Conservation (phyloP, 2,888 invertebrate genomes). For the Coelogynopora nodosa region DNA sequence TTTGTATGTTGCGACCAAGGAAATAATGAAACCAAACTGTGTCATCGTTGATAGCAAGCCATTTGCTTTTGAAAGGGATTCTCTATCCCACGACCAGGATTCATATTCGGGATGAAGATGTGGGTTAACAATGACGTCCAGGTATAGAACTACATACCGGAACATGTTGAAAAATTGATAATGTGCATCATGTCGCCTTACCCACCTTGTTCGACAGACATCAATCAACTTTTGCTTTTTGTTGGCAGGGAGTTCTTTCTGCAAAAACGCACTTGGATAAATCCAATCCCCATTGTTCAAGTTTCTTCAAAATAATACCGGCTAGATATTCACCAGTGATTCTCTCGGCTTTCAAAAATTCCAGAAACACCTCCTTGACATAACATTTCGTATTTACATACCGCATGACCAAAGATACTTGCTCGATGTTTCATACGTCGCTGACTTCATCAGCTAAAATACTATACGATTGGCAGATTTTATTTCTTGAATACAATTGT, state of each 20-base stretch:
- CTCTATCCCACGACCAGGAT: slow-evolving; percentile 2
- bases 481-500: background rate
- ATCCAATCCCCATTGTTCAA: background rate
- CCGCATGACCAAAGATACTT: background rate
- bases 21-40: slow-evolving; percentile 1
- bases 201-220: slow-evolving; percentile 14
- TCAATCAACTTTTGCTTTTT: slow-evolving; percentile 19
- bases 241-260: slow-evolving; percentile 11
- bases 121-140: slow-evolving; percentile 24
- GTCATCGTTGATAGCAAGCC: background rate
- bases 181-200: background rate
- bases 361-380: background rate
- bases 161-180: slow-evolving; percentile 18
- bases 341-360: background rate
- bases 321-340: background rate
- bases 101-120: slow-evolving; percentile 20
- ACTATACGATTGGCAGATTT: background rate
- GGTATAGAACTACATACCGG: background rate
- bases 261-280: slow-evolving; percentile 19
- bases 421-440: background rate
- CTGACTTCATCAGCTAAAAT: background rate
- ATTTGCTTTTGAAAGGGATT: background rate
- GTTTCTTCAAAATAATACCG: background rate
- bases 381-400: background rate
- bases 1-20: slow-evolving; percentile 1